phyloP scores from a whole-genome alignment of 2,797 vertebrate genomes.

The Acridotheres tristis region DNA sequence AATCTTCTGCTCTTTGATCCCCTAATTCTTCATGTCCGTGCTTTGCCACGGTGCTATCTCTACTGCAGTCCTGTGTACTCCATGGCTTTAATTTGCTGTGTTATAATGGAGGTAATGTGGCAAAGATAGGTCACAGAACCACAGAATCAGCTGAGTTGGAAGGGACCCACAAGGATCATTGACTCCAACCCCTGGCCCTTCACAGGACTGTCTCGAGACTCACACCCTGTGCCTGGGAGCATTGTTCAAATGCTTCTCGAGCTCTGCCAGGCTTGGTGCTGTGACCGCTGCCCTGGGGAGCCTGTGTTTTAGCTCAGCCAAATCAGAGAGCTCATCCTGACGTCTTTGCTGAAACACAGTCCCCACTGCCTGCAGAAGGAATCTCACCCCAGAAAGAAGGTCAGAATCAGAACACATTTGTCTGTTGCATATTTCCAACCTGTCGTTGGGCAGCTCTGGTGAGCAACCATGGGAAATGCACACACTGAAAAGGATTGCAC shows the following conservation, averaged over 20 bases:
- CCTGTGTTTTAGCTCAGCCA: neutral
- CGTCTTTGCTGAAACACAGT: neutral
- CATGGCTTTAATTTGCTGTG: neutral
- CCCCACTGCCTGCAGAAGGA: neutral
- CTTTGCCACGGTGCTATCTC: neutral
- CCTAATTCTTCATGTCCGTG: neutral
- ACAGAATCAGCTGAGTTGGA: neutral
- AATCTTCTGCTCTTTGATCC: neutral
- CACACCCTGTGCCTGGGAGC: neutral
- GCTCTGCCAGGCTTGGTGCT: neutral
- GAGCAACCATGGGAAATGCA: neutral
- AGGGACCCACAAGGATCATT: fast-evolving
- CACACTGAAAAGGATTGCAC: neutral
- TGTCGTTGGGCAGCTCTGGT: neutral
- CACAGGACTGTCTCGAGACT: neutral
- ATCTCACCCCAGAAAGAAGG: neutral
- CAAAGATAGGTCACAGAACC: neutral
- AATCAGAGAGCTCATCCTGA: neutral
- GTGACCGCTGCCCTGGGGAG: neutral
- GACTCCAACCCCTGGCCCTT: neutral
- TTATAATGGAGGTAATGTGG: neutral
- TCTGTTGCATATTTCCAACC: fast-evolving
- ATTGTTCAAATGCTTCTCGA: neutral
- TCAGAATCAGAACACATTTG: neutral
- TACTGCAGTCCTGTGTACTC: neutral